Percentiles rank a stretch among this genome's conserved stretches.
Evolutionary conservation across 2,888 invertebrate species (phyloP).

Genomic region (Leptothorax acervorum): DNA sequence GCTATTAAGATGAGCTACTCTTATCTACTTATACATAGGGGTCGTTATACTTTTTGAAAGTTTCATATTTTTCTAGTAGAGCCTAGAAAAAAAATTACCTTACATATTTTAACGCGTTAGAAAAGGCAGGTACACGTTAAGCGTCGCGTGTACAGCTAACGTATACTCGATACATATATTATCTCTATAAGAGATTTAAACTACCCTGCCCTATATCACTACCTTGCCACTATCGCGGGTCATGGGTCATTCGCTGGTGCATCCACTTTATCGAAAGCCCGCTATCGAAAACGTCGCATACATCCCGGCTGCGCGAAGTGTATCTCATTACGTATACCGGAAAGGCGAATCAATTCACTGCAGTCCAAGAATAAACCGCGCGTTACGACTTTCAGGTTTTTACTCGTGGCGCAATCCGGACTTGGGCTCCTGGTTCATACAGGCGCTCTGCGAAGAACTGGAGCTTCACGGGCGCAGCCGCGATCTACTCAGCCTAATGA

Average conservation of each 20-base stretch:
- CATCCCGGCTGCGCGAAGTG: constrained; percentile 22
- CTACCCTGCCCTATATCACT: not conserved
- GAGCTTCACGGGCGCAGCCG: constrained; percentile 85
- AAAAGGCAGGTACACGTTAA: constrained; percentile 9
- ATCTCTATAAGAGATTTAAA: not conserved
- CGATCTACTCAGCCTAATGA: constrained; percentile 89
- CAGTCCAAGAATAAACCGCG: constrained; percentile 50
- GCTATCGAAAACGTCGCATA: not conserved
- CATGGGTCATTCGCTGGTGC: constrained; percentile 39
- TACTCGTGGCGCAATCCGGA: constrained; percentile 90
- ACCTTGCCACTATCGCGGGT: not conserved
- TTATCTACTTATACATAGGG: not conserved
- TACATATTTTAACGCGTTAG: not conserved
- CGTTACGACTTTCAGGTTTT: constrained; percentile 86
- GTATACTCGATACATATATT: not conserved
- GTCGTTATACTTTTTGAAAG: not conserved
- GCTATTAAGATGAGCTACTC: not conserved
- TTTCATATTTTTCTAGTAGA: not conserved
- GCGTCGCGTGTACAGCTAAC: not conserved
- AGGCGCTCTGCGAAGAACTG: constrained; percentile 88
- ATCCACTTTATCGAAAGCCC: constrained; percentile 15
- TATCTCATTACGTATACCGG: constrained; percentile 42
- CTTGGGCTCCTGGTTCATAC: constrained; percentile 91
- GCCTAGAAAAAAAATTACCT: not conserved
- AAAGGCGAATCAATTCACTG: constrained; percentile 34